Evolutionary conservation across 2,888 invertebrate genomes (phyloP), one percentile per base, ranked within the genome.

Genomic region (Dilophus febrilis): DNA sequence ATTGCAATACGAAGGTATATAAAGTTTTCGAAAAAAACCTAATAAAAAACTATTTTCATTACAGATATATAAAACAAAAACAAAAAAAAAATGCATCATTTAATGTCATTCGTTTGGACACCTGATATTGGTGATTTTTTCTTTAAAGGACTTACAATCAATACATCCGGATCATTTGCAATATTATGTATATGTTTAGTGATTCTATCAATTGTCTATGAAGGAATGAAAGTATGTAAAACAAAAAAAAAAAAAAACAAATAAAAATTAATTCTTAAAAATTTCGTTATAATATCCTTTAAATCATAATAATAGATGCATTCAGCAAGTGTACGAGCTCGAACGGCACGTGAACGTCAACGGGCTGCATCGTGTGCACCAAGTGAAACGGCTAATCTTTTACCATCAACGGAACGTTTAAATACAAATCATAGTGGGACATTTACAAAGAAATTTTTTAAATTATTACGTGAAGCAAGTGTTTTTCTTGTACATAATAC

Each of bases 41-140:
- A n/a, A n/a, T n/a, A n/a, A n/a, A n/a, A n/a, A n/a, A n/a, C n/a
- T n/a, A n/a, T n/a, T n/a, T n/a, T n/a, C n/a, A n/a, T n/a, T n/a
- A n/a, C n/a, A n/a, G n/a, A n/a, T 8, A 22, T 22, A 22, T 22
- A 22, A 8, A 4, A 22, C 4, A 22, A 6, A 22, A 4, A 33
- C 32, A 33, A 3, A n/a, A 14, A 5, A 4, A 34, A 34, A 11
- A 34, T 34, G 34, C 45, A 49, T 41, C 49, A 50, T 42, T 71
- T 71, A 50, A 71, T 72, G 70, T 67, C 64, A 57, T 75, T 75
- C 64, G 77, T 74, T 74, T 76, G 74, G 58, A 73, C 72, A 40
- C 68, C 65, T 46, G 60, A 74, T 53, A 59, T 78, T 41, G 69
- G 71, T 13, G 65, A 72, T 46, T 77, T 76, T 56, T 57, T 79